Evolutionary conservation across 2,888 invertebrate species (phyloP), one percentile per base, ranked within the genome.

Genomic region (Eurytoma californica): DNA sequence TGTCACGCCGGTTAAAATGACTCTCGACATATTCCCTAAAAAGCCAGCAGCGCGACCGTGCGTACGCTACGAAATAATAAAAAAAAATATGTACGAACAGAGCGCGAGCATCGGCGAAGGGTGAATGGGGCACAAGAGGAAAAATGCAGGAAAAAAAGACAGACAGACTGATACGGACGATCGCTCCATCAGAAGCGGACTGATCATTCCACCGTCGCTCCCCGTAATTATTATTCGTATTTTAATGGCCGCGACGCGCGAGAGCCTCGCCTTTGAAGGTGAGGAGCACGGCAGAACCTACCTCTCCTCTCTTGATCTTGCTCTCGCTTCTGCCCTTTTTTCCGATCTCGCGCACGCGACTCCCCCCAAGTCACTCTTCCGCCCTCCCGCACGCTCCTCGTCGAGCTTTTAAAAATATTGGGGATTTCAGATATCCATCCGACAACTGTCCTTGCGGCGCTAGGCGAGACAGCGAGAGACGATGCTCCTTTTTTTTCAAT

Each of bases 361-460:
- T 81, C 75, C 81, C 74, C 80, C 82, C 69, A 77, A 82, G 79
- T 77, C 67, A 61, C 80, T 63, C 72, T 57, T 68, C 68, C 39
- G 66, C 80, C 80, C 81, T 81, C 77, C 68, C 65, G 58, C 60
- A 53, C 80, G 74, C 39, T 75, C 81, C 82, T 80, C 82, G 81
- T 9, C 82, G 87, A 87, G 90, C 90, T 90, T 90, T 90, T 90
- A 90, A 90, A 90, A 90, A 90, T 90, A 90, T 90, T 90, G 90
- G 88, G 86, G 89, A 90, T 90, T 89, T 88, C 86, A 87, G 88
- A 90, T 90, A 90, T 86, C 87, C 67, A 85, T 83, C 84, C 84
- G 85, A 39, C 39, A 9, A 39, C 39, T 39, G 39, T 39, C 39
- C 39, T 39, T 39, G 39, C 39, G 39, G 39, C 39, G 39, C 39